Percentiles rank a stretch among this genome's conserved stretches.
Conservation (phyloP, 2,113 vertebrate species). For the Macquaria australasica region DNA sequence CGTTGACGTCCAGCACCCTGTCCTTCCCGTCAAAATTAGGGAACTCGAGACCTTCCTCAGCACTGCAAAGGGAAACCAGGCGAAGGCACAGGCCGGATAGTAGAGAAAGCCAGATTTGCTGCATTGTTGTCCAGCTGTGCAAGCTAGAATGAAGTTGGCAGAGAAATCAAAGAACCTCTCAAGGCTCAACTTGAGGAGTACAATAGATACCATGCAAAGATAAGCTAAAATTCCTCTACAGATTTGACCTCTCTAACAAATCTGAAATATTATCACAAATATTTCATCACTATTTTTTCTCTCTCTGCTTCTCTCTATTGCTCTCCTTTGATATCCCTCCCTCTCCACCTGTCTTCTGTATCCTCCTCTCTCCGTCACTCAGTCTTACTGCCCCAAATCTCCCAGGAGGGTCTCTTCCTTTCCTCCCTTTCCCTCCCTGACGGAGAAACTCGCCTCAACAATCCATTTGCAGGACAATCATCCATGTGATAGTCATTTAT, state of each 20-base stretch:
- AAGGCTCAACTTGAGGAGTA: background rate
- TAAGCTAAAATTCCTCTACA: conserved; percentile 2
- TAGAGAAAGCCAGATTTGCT: conserved; percentile 74
- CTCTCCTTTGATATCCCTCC: conserved; percentile 30
- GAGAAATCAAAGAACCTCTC: conserved; percentile 21
- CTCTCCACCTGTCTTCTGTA: conserved; percentile 54
- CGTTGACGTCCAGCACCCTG: conserved; percentile 91
- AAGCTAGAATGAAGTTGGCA: background rate
- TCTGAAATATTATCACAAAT: conserved; percentile 16
- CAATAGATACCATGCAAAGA: background rate
- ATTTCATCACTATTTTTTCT: background rate
- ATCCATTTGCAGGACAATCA: conserved; percentile 34
- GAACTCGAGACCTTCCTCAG: conserved; percentile 95
- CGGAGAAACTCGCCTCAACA: conserved; percentile 5
- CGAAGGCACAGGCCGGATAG: conserved; percentile 80
- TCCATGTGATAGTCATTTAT: conserved; percentile 21
- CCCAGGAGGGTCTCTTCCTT: conserved; percentile 50
- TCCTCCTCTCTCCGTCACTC: conserved; percentile 55
- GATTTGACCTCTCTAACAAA: conserved; percentile 12
- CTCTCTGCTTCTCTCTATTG: conserved; percentile 15
- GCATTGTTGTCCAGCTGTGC: conserved; percentile 67
- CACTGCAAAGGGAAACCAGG: conserved; percentile 82
- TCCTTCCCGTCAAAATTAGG: conserved; percentile 97
- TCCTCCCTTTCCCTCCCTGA: conserved; percentile 31
- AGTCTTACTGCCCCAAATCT: conserved; percentile 35